Base-by-base conservation (phyloP, 1,140 invertebrate species). In the Tribolium madens region DNA sequence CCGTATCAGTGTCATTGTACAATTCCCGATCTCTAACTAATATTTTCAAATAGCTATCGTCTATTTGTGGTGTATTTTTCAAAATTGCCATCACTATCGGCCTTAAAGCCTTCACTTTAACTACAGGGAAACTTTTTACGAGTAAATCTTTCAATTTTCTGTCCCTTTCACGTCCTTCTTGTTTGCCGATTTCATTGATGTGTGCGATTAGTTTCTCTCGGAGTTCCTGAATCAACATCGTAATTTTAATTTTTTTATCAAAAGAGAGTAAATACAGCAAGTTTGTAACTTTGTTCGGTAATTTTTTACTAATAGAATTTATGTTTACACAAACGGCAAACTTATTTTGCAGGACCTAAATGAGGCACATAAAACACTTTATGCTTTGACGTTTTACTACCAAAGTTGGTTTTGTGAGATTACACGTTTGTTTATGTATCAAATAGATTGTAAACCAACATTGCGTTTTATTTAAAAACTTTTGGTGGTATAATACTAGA, bases 11-110 rank as follows among this genome's bases (percentile, higher is more conserved):
- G 77, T 97, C 96, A 80, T 94, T 93, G 86, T 99, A 99, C 0
- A 99, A 86, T 84, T 97, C 95, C 79, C 95, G 93, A 85, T 99
- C 97, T 64, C 93, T 88, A 0, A 98, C 94, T 73, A 98, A 87
- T 21, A 97, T 92, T 83, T 92, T 91, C 14, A 98, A 87, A 87
- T 96, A 96, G 84, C 96, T 96, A 78, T 98, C 96, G 83, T 98
- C 96, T 78, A 99, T 97, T 78, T 96, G 92, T 10, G 95, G 92
- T 7, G 96, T 95, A 84, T 98, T 97, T 84, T 97, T 93, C 48
- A 99, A 87, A 77, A 98, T 96, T 76, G 93, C 91, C 95, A 99
- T 96, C 0, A 98, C 96, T 31, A 98, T 95, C n/a, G 97, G 97
- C 70, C 97, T 89, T n/a, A 99, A 86, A 2, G 93, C 92, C 84